These are phyloP conservation scores for Sesamia nonagrioides DNA, from an alignment of 1,140 invertebrate genomes.

Conservation along the genomic window DNA sequence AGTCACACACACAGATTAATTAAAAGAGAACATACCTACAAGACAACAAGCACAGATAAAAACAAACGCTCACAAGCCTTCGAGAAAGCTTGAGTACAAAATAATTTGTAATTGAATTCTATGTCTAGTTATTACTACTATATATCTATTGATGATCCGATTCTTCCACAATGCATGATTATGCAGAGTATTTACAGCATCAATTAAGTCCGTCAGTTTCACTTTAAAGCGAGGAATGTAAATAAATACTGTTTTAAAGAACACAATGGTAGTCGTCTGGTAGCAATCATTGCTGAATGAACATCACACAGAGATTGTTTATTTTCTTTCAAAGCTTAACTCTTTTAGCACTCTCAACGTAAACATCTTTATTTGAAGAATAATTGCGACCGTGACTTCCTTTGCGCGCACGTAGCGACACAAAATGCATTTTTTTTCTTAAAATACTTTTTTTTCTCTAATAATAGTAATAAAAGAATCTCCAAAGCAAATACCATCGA, in stretches of 20 bases:
- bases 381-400: too few relatives aligned
- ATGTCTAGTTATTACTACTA: not conserved
- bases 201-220: constrained; percentile 18
- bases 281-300: not conserved
- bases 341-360: not conserved
- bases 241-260: not conserved
- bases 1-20: too few relatives aligned
- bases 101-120: too few relatives aligned
- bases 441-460: too few relatives aligned
- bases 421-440: too few relatives aligned
- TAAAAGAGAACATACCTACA: too few relatives aligned
- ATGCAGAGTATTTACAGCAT: not conserved
- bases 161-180: not conserved
- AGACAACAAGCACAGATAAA: too few relatives aligned
- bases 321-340: constrained; percentile 13
- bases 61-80: too few relatives aligned
- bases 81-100: too few relatives aligned
- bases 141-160: not conserved
- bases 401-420: too few relatives aligned
- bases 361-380: not conserved
- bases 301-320: not conserved
- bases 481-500: too few relatives aligned
- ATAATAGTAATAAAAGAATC: too few relatives aligned
- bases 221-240: not conserved
- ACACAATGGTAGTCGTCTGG: not conserved